phyloP scores from a whole-genome alignment of 2,888 invertebrate species.

The Protodeltote pygarga region DNA sequence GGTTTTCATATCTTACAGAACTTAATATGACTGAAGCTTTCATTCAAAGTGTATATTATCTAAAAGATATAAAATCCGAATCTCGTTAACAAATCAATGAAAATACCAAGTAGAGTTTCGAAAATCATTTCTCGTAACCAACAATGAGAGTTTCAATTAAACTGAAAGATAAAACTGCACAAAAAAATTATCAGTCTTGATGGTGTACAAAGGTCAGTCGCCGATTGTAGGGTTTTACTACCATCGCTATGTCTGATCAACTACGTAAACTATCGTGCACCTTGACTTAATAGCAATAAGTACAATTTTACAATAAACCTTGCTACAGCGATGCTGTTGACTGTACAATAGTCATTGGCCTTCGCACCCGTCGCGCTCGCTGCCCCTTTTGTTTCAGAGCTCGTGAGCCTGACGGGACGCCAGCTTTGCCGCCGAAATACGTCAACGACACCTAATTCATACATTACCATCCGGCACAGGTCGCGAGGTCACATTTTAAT shows the following conservation, averaged over 20 bases:
- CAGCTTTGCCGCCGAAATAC: constrained; percentile 56
- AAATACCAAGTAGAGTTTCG: neutral
- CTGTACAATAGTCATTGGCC: constrained; percentile 77
- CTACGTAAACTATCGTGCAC: too few species aligned
- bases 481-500: constrained; percentile 79
- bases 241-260: constrained; percentile 46
- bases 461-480: constrained; percentile 66
- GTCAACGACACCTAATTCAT: constrained; percentile 73
- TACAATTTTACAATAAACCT: too few species aligned
- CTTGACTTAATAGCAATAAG: too few species aligned
- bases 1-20: constrained; percentile 3
- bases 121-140: neutral
- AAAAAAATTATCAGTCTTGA: constrained; percentile 50
- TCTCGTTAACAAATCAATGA: constrained; percentile 1
- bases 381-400: constrained; percentile 80
- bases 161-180: constrained; percentile 24
- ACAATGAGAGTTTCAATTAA: constrained; percentile 12
- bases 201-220: constrained; percentile 73
- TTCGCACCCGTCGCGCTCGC: constrained; percentile 78
- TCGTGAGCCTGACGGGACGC: constrained; percentile 46
- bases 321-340: too few species aligned
- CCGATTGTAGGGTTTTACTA: constrained; percentile 67
- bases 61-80: neutral
- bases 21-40: neutral
- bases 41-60: neutral